Evolutionary conservation across 2,888 invertebrate species (phyloP), one percentile per base, ranked within the genome.

Genomic region (Drosophila colorata): DNA sequence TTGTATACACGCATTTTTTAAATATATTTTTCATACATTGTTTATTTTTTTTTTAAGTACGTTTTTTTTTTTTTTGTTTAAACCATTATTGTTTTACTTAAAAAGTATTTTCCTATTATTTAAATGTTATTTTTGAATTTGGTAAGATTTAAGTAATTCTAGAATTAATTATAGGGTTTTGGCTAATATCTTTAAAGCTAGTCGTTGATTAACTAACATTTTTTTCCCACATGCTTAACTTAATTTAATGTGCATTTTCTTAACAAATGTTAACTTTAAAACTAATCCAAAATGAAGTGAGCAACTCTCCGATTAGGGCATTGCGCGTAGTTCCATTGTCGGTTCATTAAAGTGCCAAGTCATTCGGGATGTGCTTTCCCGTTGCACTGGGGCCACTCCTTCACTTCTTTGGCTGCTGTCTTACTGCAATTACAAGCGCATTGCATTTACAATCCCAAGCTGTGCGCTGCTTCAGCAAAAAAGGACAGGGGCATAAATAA

Each of bases 401-500:
- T 71, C 58, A 8, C 61, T 33, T 49, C 18, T 33, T 47, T 20
- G 18, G 37, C 40, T 41, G 33, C 20, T 41, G 53, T 53, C 70
- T 75, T 76, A 4, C 25, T 55, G 52, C 57, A 40, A 13, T 33
- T 31, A 11, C 31, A 38, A 56, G 63, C 52, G 28, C 38, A 43
- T 37, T 44, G 56, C 38, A 57, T 40, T 41, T 43, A 20, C 40
- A 63, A 56, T 72, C 47, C 52, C 73, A 63, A 58, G 53, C 47
- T 56, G 55, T 48, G 65, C n/a, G 44, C 25, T 52, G 37, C 43
- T 58, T 61, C 33, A 28, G 48, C 51, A 51, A 48, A 46, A 70
- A 70, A 51, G 60, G 47, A 66, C 47, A 60, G 63, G 20, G 37
- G 46, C 53, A 64, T 55, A 64, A 58, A 69, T 56, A 70, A 60